A percentile compares a stretch with the other conserved stretches of the same genome.
Conservation (phyloP, 2,797 vertebrate species). For the Sternarchorhynchus goeldii region DNA sequence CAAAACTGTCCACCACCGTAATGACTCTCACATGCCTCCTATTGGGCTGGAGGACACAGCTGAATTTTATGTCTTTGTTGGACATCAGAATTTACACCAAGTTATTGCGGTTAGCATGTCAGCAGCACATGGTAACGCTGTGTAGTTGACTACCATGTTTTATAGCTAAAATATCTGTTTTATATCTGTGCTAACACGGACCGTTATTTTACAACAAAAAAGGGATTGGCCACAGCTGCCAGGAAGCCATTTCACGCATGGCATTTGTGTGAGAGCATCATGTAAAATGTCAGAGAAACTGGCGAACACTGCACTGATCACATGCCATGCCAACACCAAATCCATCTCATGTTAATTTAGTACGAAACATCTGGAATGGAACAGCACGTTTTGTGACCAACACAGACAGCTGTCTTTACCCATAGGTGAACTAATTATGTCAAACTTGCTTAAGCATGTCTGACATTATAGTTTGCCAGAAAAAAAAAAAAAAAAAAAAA, state of each 20-base stretch:
- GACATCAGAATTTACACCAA: not conserved
- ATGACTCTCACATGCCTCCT: constrained; percentile 34
- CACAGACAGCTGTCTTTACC: not conserved
- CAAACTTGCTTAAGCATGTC: too few species aligned
- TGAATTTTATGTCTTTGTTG: constrained; percentile 3
- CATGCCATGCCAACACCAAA: constrained; percentile 38
- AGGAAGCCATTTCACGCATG: not conserved
- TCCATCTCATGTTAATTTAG: constrained; percentile 44
- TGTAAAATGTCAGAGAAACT: constrained; percentile 12
- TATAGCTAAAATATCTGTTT: too few species aligned
- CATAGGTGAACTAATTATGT: not conserved
- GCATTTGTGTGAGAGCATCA: constrained; percentile 18
- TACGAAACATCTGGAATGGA: constrained; percentile 8
- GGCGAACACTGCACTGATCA: constrained; percentile 33
- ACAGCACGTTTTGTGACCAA: constrained; percentile 36
- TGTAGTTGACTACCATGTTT: too few species aligned
- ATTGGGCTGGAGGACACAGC: not conserved
- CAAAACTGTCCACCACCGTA: constrained; percentile 6
- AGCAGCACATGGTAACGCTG: not conserved
- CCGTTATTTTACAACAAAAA: not conserved
- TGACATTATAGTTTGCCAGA: too few species aligned
- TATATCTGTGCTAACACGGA: not conserved
- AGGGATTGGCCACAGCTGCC: not conserved
- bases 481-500: too few species aligned
- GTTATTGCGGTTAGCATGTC: not conserved